A percentile compares a stretch with the other conserved stretches of the same genome.
phyloP scores from a whole-genome alignment of 2,113 vertebrate genomes.

The human (Homo sapiens) region DNA sequence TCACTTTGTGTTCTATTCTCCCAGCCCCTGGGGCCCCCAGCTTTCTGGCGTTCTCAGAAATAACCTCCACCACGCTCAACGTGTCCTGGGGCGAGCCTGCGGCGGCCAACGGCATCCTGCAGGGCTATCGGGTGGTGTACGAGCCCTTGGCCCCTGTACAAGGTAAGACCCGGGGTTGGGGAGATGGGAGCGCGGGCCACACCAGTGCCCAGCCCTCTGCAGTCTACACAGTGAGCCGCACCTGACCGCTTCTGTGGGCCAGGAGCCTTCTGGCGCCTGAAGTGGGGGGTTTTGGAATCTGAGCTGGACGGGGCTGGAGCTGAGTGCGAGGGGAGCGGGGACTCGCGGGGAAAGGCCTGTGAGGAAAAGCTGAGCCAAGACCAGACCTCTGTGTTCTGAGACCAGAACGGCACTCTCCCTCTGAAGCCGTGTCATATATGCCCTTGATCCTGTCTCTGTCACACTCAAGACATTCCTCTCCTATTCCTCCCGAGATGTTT shows the following conservation, averaged over 20 bases:
- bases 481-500: neutral
- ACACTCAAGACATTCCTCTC: neutral
- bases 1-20: conserved; percentile 37
- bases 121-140: conserved; percentile 95
- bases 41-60: conserved; percentile 93
- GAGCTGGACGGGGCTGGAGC: too few species aligned
- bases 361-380: neutral
- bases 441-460: neutral
- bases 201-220: rapidly evolving
- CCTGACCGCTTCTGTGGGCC: neutral
- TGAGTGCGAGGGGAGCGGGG: neutral
- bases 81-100: conserved; percentile 94
- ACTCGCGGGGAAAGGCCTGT: neutral
- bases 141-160: conserved; percentile 92
- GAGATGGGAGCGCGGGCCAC: rapidly evolving
- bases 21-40: conserved; percentile 93
- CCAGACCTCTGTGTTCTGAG: rapidly evolving
- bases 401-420: rapidly evolving
- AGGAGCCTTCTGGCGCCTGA: rapidly evolving
- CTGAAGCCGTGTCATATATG: rapidly evolving
- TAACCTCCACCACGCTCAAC: conserved; percentile 93
- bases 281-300: too few species aligned
- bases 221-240: rapidly evolving
- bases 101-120: conserved; percentile 92
- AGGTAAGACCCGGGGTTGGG: conserved; percentile 82